Conservation (phyloP, 2,888 invertebrate genomes). For the Drosophila prostipennis region DNA sequence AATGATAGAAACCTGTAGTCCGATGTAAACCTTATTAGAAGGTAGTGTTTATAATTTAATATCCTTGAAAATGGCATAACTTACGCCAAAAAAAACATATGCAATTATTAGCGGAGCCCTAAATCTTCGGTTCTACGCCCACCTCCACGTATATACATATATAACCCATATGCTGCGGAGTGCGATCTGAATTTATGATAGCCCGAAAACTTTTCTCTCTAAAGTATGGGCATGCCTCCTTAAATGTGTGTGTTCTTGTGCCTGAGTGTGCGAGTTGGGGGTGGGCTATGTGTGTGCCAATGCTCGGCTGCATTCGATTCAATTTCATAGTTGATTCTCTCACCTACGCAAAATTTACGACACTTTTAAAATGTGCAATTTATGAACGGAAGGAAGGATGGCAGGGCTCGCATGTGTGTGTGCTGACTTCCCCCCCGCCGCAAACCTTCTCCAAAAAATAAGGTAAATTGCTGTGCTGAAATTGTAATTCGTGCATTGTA, state of each 20-base stretch:
- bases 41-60: constrained; percentile 1
- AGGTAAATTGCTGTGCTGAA: constrained; percentile 29
- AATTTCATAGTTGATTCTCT: constrained; percentile 56
- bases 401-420: background rate
- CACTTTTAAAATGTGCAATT: constrained; percentile 75
- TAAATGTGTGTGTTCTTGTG: background rate
- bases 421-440: background rate
- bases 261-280: no score
- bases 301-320: constrained; percentile 58
- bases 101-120: constrained; percentile 50
- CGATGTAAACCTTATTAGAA: no score
- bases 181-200: constrained; percentile 56
- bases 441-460: background rate
- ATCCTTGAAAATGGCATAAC: constrained; percentile 6
- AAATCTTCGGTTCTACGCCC: constrained; percentile 20
- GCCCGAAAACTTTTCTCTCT: constrained; percentile 53
- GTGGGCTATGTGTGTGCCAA: background rate
- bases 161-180: constrained; percentile 52
- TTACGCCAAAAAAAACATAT: constrained; percentile 40
- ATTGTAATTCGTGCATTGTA: constrained; percentile 40
- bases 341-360: constrained; percentile 74
- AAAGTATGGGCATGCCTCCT: constrained; percentile 51
- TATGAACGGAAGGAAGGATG: constrained; percentile 45
- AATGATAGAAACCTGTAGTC: no score
- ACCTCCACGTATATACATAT: background rate